Evolutionary conservation across 2,797 vertebrate species (phyloP), one percentile per base, ranked within the genome.

Genomic region (Toxotes lorentzi): DNA sequence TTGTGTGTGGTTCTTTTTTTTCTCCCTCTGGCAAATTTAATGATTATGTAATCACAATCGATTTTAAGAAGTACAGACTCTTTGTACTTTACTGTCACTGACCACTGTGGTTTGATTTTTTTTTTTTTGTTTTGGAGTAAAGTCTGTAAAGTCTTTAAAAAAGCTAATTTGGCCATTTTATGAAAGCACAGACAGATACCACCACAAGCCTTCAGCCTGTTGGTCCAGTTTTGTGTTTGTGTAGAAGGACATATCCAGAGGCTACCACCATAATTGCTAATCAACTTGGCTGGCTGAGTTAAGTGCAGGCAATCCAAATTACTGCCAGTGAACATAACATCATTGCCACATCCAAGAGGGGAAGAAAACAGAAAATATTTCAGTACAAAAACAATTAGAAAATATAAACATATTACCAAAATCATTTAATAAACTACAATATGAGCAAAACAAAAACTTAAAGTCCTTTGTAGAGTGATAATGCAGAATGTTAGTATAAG

Each of bases 381-480:
- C 14, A 81, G 81, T 85, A 87, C 73, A 87, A 91, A 91, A 89
- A 86, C 83, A 86, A 88, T 87, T 83, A 76, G 17, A 88, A 90
- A 90, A 84, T 83, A 83, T 73, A 68, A 81, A 88, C 54, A 79
- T 76, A 78, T 78, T 79, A 80, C 73, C 62, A 89, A 88, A 89
- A 72, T 60, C 21, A 82, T 68, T 82, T 73, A 23, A 73, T 68
- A 82, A 86, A 30, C 7, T 63, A 69, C 61, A 78, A 75, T 14
- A 51, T 40, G 66, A 76, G 50, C 21, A 65, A 61, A 75, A 76
- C 68, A 61, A 70, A 75, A 30, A 54, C 24, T 21, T 2, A 43
- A 62, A 59, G 48, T 62, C 35, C 64, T 63, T 57, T 64, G 38
- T 56, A 77, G 23, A 48, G 51, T 45, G 24, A 73, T 72, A 38